phyloP scores from a whole-genome alignment of 1,140 invertebrate species.

The Lepidostoma basale region DNA sequence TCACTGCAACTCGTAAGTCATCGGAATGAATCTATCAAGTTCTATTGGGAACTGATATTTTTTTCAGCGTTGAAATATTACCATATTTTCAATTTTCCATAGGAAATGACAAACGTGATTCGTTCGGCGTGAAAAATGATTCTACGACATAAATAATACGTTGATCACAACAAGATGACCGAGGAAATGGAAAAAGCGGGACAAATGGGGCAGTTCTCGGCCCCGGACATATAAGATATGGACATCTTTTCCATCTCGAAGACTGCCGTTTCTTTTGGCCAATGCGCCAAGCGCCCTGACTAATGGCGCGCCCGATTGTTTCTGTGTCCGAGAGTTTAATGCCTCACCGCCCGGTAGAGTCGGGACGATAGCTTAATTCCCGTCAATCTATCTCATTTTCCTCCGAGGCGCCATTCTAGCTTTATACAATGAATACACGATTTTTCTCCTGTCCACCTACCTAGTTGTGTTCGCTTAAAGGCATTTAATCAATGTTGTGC shows the following conservation, averaged over 20 bases:
- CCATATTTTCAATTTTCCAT: background rate
- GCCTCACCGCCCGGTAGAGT: background rate
- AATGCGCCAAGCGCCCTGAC: background rate
- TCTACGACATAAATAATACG: background rate
- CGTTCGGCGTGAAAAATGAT: background rate
- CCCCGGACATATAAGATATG: background rate
- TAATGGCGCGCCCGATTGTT: background rate
- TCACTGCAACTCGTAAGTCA: no score
- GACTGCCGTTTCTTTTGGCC: background rate
- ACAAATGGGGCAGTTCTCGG: conserved; percentile 7
- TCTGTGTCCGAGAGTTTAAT: background rate
- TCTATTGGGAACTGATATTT: no score
- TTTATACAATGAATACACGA: no score
- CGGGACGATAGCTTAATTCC: no score
- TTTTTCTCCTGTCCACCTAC: no score
- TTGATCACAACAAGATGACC: background rate
- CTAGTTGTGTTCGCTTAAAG: no score
- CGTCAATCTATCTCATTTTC: no score
- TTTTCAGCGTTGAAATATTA: background rate
- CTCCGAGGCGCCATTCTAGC: no score
- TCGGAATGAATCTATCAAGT: no score
- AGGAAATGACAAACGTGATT: background rate
- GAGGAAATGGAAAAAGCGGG: conserved; percentile 7
- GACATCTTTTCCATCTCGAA: conserved; percentile 17
- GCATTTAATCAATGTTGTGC: no score